phyloP scores from a whole-genome alignment of 2,888 invertebrate species.

The Volucella bombylans region DNA sequence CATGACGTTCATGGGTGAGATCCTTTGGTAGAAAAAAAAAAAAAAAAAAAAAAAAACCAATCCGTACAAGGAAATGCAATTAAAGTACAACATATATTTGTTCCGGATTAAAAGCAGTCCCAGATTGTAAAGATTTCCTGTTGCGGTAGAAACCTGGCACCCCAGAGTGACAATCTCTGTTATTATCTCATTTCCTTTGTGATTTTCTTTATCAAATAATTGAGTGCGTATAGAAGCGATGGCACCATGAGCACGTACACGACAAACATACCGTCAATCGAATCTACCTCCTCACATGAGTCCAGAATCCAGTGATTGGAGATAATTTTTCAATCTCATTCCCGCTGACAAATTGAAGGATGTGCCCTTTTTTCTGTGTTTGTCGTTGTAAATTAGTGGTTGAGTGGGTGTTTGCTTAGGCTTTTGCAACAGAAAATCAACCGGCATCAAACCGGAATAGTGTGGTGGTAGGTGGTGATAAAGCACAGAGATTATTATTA shows the following conservation, averaged over 20 bases:
- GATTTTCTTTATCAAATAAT: constrained; percentile 2
- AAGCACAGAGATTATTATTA: too few relatives aligned
- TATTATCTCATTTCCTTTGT: constrained; percentile 53
- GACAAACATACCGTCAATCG: neutral
- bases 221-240: neutral
- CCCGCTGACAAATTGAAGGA: constrained; percentile 26
- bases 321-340: constrained; percentile 30
- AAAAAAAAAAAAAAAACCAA: constrained; percentile 3
- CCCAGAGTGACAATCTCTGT: constrained; percentile 49
- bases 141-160: constrained; percentile 46
- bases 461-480: too few relatives aligned
- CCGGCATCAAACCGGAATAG: too few relatives aligned
- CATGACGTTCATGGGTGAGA: neutral
- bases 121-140: constrained; percentile 45
- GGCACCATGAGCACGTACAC: neutral
- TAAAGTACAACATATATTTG: constrained; percentile 30
- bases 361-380: neutral
- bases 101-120: neutral
- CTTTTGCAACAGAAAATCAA: too few relatives aligned
- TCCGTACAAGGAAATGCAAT: constrained; percentile 23
- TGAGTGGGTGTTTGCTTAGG: neutral
- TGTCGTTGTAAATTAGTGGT: constrained; percentile 15
- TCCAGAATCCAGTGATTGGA: constrained; percentile 10
- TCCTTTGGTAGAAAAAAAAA: constrained; percentile 16
- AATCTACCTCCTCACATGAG: neutral